A percentile compares a stretch with the other conserved stretches of the same genome.
These are phyloP conservation scores for Atrichornis clamosus DNA, from an alignment of 2,113 vertebrate genomes.

Conservation along the genomic window DNA sequence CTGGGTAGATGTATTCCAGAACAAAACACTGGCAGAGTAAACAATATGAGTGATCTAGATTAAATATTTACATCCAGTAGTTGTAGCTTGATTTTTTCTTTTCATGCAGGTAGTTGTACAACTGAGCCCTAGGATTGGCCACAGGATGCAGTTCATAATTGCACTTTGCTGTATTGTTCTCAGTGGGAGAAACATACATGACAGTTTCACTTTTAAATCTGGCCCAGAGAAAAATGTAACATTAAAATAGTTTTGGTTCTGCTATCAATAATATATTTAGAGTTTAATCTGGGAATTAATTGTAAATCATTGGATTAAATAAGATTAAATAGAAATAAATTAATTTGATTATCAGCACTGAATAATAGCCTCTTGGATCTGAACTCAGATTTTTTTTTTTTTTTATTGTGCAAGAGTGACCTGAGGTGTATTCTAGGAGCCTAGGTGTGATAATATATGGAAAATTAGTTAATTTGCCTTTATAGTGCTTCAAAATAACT, in stretches of 20 bases:
- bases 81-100: background rate
- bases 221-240: background rate
- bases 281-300: background rate
- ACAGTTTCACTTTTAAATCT: background rate
- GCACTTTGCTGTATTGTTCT: background rate
- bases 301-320: background rate
- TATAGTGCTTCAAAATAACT: background rate
- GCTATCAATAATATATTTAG: background rate
- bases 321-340: background rate
- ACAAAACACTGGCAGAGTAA: background rate
- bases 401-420: background rate
- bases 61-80: background rate
- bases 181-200: background rate
- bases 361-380: background rate
- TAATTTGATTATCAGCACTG: background rate
- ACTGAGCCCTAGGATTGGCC: background rate
- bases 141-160: background rate
- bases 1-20: background rate
- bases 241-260: background rate
- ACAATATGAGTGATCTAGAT: background rate
- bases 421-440: background rate
- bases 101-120: background rate
- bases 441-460: background rate
- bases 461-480: background rate
- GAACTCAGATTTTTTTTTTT: background rate